Evolutionary conservation across 1,140 invertebrate genomes (phyloP).

Genomic region (Drosophila erecta): DNA sequence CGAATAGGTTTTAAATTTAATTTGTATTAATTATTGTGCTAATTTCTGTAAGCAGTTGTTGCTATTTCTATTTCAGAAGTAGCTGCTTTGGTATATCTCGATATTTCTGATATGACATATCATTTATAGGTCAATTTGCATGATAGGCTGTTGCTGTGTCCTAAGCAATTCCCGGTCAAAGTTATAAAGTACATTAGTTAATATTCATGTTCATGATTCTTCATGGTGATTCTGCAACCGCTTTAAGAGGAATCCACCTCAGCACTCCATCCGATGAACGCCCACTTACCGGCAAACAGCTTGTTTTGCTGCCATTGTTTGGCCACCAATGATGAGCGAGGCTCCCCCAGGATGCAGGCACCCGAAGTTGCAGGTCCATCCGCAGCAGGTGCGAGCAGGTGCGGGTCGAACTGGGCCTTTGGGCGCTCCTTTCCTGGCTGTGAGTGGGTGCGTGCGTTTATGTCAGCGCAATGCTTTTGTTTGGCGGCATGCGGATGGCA

Average conservation of each 20-base stretch:
- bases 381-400: background rate
- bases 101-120: no score
- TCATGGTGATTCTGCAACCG: background rate
- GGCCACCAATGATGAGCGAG: background rate
- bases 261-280: background rate
- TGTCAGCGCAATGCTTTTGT: constrained; percentile 33
- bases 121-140: no score
- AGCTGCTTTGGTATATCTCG: no score
- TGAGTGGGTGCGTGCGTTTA: constrained; percentile 2
- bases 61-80: no score
- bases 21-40: no score
- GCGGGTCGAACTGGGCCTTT: background rate
- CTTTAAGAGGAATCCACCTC: no score
- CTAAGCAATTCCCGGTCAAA: no score
- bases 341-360: background rate
- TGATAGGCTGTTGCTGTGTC: no score
- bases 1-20: no score
- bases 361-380: background rate
- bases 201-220: no score
- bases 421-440: background rate
- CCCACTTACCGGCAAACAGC: background rate
- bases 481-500: constrained; percentile 25
- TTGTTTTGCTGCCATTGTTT: constrained; percentile 7
- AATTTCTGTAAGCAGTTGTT: no score
- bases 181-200: no score